Conservation (phyloP, 1,140 invertebrate genomes). For the Cyclina sinensis region DNA sequence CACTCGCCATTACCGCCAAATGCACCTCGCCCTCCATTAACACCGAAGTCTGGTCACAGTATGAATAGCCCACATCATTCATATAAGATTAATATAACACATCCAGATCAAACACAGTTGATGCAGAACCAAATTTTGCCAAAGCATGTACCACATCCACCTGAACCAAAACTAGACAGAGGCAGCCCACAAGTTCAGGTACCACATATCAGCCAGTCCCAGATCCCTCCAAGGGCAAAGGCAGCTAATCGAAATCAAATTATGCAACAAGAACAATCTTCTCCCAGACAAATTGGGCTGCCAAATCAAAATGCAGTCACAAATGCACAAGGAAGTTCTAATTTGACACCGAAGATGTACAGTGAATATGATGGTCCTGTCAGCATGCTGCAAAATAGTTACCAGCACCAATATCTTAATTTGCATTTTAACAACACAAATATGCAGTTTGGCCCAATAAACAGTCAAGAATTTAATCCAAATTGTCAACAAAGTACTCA, state of each 20-base stretch:
- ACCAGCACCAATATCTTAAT: conserved; percentile 67
- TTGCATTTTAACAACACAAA: conserved; percentile 60
- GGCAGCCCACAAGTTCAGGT: conserved; percentile 85
- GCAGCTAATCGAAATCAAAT: conserved; percentile 76
- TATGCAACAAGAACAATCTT: conserved; percentile 66
- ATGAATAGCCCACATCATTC: conserved; percentile 36
- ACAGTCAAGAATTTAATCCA: conserved; percentile 62
- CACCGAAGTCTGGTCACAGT: conserved; percentile 54
- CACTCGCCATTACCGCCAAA: conserved; percentile 53
- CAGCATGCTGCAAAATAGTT: conserved; percentile 72
- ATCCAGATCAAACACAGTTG: conserved; percentile 48
- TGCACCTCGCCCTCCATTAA: conserved; percentile 65
- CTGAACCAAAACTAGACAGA: conserved; percentile 80
- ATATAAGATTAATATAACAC: conserved; percentile 56
- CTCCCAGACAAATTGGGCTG: conserved; percentile 63
- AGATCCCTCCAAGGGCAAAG: conserved; percentile 84
- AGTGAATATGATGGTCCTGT: conserved; percentile 24
- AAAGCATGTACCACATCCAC: conserved; percentile 55
- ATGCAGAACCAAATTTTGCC: conserved; percentile 19
- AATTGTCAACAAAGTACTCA: conserved; percentile 59
- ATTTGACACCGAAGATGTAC: conserved; percentile 49
- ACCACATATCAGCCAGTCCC: conserved; percentile 85
- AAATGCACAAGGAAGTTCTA: conserved; percentile 36
- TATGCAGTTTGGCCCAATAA: conserved; percentile 59
- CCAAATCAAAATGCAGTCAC: conserved; percentile 31